phyloP scores from a whole-genome alignment of 1,140 invertebrate species.

The Leptonema lineaticorne region DNA sequence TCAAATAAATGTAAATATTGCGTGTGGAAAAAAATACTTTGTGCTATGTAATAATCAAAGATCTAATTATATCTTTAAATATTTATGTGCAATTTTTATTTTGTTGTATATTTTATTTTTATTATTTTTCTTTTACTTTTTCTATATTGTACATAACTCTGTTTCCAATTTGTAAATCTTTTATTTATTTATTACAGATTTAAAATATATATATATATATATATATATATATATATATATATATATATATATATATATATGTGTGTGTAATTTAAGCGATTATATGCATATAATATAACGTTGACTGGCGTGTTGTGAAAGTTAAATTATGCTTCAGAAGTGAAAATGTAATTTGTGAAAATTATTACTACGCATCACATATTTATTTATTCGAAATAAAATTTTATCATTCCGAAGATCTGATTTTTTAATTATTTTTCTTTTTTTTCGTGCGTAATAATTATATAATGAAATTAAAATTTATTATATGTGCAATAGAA shows the following conservation, averaged over 20 bases:
- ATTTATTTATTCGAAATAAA: conserved; percentile 11
- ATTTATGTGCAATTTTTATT: too few relatives aligned
- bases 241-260: neutral
- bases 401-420: neutral
- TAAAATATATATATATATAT: neutral
- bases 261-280: neutral
- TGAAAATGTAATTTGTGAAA: neutral
- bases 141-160: too few relatives aligned
- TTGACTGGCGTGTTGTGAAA: neutral
- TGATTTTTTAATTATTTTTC: too few relatives aligned
- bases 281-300: neutral
- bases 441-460: neutral
- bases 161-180: neutral
- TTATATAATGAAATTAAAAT: too few relatives aligned
- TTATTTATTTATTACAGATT: neutral
- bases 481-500: too few relatives aligned
- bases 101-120: too few relatives aligned
- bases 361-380: neutral
- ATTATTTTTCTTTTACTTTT: too few relatives aligned
- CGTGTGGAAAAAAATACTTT: too few relatives aligned
- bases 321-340: neutral
- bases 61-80: too few relatives aligned
- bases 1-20: too few relatives aligned
- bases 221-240: neutral
- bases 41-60: too few relatives aligned